These are phyloP conservation scores for Galerucella nymphaeae DNA, from an alignment of 2,888 invertebrate species.

Conservation along the genomic window DNA sequence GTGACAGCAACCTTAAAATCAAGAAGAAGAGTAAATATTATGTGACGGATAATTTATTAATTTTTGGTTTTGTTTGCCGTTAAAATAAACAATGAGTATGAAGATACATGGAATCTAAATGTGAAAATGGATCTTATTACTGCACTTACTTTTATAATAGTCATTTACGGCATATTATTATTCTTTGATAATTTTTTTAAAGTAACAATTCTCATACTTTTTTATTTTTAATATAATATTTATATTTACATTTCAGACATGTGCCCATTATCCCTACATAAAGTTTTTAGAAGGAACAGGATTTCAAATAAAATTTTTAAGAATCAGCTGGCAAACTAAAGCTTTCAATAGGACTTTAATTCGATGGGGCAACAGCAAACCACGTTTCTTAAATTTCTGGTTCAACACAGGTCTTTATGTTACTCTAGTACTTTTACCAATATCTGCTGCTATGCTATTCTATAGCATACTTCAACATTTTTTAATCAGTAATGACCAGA, in stretches of 20 bases:
- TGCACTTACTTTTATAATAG: conserved; percentile 71
- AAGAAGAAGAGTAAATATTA: too few species aligned
- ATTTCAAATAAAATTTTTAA: conserved; percentile 76
- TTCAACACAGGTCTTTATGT: conserved; percentile 76
- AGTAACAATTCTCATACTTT: conserved; percentile 65
- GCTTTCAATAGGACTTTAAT: conserved; percentile 81
- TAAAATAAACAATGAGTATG: background rate
- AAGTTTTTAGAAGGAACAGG: conserved; percentile 82
- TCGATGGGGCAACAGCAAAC: conserved; percentile 76
- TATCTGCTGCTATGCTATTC: conserved; percentile 72
- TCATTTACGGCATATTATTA: conserved; percentile 75
- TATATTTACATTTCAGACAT: conserved; percentile 73
- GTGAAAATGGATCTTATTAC: conserved; percentile 73
- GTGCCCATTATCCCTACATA: conserved; percentile 85
- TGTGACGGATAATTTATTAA: too few species aligned
- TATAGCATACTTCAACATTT: conserved; percentile 64
- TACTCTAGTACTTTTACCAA: conserved; percentile 73
- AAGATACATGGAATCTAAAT: background rate
- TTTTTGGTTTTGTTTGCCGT: background rate
- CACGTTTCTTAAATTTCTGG: conserved; percentile 74
- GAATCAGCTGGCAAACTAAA: conserved; percentile 82
- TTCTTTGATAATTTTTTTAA: conserved; percentile 88
- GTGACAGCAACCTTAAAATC: too few species aligned
- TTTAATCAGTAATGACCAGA: conserved; percentile 36
- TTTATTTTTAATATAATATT: conserved; percentile 4